These are phyloP conservation scores for Sylvilagus floridanus DNA, from an alignment of 2,797 vertebrate species.

Conservation along the genomic window DNA sequence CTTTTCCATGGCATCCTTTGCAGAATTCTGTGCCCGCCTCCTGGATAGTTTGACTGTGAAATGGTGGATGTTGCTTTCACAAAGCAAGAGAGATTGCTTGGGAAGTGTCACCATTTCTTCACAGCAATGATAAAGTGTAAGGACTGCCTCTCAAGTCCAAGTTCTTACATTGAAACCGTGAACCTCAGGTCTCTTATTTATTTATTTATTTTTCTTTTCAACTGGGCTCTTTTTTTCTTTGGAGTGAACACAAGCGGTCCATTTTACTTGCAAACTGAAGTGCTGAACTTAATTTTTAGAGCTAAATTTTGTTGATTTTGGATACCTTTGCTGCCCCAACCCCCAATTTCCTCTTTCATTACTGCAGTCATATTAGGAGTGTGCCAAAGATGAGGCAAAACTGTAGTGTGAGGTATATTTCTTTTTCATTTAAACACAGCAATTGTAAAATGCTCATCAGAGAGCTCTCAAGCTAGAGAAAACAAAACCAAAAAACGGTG, in stretches of 20 bases:
- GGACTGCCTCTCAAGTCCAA: not conserved
- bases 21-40: not conserved
- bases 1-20: conserved; percentile 9
- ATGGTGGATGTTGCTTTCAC: not conserved
- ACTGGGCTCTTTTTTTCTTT: not conserved
- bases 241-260: not conserved
- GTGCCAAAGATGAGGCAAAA: conserved; percentile 64
- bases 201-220: not conserved
- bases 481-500: not conserved
- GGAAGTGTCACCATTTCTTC: not conserved
- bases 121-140: not conserved
- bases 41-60: not conserved
- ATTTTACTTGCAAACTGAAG: conserved; percentile 18
- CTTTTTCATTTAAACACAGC: not conserved
- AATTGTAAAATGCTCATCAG: conserved; percentile 52
- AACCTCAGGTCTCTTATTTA: not conserved
- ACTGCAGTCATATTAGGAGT: conserved; percentile 20
- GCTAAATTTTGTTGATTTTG: conserved; percentile 64
- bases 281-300: conserved; percentile 37
- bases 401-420: not conserved
- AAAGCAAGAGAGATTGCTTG: conserved; percentile 1
- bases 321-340: not conserved
- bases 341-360: not conserved
- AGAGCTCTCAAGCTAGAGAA: conserved; percentile 49
- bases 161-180: conserved; percentile 3